phyloP scores from a whole-genome alignment of 1,140 invertebrate genomes.

The Callitettix versicolor region DNA sequence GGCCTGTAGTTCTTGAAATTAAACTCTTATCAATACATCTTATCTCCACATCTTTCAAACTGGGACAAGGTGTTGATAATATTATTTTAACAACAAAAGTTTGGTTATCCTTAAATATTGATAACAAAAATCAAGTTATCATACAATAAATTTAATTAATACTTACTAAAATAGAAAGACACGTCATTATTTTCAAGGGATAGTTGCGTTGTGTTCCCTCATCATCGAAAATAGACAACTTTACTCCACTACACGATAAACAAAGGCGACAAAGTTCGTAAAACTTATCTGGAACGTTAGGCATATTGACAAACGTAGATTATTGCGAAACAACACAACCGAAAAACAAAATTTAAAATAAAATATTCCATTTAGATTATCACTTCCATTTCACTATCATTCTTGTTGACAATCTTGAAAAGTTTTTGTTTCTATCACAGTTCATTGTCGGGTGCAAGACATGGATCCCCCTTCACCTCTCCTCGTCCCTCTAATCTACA shows the following conservation, averaged over 20 bases:
- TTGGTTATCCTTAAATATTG: neutral
- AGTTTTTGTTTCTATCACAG: constrained; percentile 19
- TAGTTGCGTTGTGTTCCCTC: constrained; percentile 50
- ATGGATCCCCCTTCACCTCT: neutral
- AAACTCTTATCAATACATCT: constrained; percentile 17
- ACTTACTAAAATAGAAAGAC: constrained; percentile 18
- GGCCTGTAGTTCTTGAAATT: constrained; percentile 9
- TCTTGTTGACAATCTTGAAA: constrained; percentile 10
- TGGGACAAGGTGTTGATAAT: constrained; percentile 16
- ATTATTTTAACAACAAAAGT: neutral
- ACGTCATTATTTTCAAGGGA: constrained; percentile 43
- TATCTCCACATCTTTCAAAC: constrained; percentile 14
- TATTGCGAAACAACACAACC: constrained; percentile 11
- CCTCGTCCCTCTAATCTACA: constrained; percentile 1
- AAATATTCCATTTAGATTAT: constrained; percentile 14
- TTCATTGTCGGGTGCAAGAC: constrained; percentile 15
- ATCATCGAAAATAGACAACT: constrained; percentile 54
- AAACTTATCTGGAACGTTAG: constrained; percentile 54
- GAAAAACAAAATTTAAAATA: constrained; percentile 7
- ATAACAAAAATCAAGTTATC: neutral
- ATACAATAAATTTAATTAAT: neutral
- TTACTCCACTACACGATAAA: constrained; percentile 49
- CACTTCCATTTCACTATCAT: constrained; percentile 9
- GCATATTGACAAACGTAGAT: constrained; percentile 34
- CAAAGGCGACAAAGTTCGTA: constrained; percentile 58